Base-by-base conservation (phyloP, 1,140 invertebrate species). In the Riptortus pedestris region DNA sequence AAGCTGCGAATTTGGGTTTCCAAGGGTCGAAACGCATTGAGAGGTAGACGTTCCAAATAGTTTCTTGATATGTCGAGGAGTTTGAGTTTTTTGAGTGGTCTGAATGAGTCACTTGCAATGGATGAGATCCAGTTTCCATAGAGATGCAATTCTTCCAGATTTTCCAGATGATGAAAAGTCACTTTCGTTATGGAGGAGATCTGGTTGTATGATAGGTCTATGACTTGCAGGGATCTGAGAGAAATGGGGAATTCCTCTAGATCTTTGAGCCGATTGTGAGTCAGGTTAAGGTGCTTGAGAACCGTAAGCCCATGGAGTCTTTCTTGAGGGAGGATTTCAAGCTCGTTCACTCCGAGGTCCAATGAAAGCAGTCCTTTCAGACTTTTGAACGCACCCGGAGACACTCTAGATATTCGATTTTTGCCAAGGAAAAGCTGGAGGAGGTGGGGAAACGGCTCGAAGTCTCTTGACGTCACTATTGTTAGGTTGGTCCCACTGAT, bases 201-300 rank as follows among this genome's bases (percentile, higher is more conserved):
- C 73, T 88, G 86, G 77, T 94, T 94, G 70, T 80, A 86, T 5
- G 89, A 91, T 12, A 93, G 73, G 73, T 93, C 90, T 47, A 92
- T 77, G 55, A 84, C 83, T 72, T 90, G 85, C 59, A 95, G 73
- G 14, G 82, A 82, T 57, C 83, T 82, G 20, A 93, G 75, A 73
- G 93, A 88, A 0, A 77, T 70, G 4, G 89, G 86, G 72, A 94
- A 92, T 67, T 90, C 85, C 73, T 91, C 88, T 1, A 94, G 75
- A 68, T 90, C 87, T 70, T 85, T 85, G 7, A 95, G 76, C 31
- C 79, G 80, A 73, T 95, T 95, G 66, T 85, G 82, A 2, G 90
- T 90, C 9, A 93, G 77, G 77, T 94, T 94, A 2, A 94, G 76
- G 26, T 84, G 71, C 48, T 85, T 75, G 31, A 91, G 76, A 62